phyloP scores from a whole-genome alignment of 2,797 vertebrate genomes.

The Octomys mimax region DNA sequence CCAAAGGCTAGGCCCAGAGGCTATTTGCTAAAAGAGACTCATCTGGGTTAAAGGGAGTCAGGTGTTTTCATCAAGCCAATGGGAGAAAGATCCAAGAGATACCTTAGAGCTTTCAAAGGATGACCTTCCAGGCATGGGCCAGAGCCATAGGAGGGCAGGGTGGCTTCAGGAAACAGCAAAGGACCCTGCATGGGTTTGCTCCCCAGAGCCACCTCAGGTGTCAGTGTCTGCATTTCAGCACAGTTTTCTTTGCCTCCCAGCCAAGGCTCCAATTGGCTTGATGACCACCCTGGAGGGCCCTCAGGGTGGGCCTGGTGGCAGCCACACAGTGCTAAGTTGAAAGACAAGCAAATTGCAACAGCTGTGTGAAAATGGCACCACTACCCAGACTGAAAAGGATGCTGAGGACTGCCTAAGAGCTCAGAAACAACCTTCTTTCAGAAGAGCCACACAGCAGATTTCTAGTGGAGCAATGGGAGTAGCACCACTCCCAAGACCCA shows the following conservation, averaged over 20 bases:
- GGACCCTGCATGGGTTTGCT: neutral
- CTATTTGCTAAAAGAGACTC: neutral
- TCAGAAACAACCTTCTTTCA: neutral
- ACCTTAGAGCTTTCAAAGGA: neutral
- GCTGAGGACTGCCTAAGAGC: neutral
- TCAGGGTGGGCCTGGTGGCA: neutral
- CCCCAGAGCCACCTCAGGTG: neutral
- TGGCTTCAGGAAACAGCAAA: neutral
- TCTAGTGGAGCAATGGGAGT: no score
- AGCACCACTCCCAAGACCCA: no score
- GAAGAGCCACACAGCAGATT: neutral
- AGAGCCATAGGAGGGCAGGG: neutral
- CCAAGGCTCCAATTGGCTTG: neutral
- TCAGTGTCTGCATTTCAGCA: neutral
- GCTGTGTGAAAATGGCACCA: neutral
- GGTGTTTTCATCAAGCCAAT: neutral
- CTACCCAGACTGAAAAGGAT: neutral
- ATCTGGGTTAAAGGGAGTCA: neutral
- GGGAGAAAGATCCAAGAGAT: neutral
- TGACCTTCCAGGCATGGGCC: no score
- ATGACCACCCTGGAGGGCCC: neutral
- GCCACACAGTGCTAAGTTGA: neutral
- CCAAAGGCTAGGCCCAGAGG: neutral
- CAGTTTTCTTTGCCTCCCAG: neutral
- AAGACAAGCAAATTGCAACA: neutral